Conservation (phyloP, 2,113 vertebrate species). For the Chloebia gouldiae region DNA sequence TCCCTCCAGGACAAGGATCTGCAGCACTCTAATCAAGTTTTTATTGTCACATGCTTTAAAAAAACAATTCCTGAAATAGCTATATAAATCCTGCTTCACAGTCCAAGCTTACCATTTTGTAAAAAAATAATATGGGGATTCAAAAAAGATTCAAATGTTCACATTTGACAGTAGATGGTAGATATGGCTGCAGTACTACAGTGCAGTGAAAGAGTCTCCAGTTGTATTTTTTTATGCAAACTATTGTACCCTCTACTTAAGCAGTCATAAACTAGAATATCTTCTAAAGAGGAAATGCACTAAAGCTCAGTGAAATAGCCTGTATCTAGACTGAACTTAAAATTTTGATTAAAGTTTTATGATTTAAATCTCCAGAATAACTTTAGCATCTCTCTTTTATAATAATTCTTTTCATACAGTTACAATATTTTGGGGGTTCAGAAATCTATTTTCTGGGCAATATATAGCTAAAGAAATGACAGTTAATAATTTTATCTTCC, state of each 20-base stretch:
- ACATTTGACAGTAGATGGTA: constrained; percentile 8
- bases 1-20: constrained; percentile 33
- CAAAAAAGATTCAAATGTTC: neutral
- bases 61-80: constrained; percentile 36
- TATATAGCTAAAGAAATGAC: neutral
- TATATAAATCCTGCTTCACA: constrained; percentile 16
- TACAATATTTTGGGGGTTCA: neutral
- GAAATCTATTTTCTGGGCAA: neutral
- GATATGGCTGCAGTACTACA: neutral
- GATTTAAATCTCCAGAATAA: neutral
- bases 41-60: neutral
- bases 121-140: constrained; percentile 31
- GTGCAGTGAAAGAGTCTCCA: neutral
- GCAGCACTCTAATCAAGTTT: constrained; percentile 8
- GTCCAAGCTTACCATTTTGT: neutral
- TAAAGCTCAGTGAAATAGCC: constrained; percentile 18
- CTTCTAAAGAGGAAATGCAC: constrained; percentile 3
- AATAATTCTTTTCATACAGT: neutral
- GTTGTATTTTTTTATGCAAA: constrained; percentile 44
- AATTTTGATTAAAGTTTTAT: constrained; percentile 38
- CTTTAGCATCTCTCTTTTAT: neutral
- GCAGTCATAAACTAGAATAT: neutral
- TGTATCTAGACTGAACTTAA: constrained; percentile 35
- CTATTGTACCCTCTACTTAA: constrained; percentile 24
- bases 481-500: neutral